Conservation (phyloP, 2,888 invertebrate species). For the Malthinus seriepunctatus region DNA sequence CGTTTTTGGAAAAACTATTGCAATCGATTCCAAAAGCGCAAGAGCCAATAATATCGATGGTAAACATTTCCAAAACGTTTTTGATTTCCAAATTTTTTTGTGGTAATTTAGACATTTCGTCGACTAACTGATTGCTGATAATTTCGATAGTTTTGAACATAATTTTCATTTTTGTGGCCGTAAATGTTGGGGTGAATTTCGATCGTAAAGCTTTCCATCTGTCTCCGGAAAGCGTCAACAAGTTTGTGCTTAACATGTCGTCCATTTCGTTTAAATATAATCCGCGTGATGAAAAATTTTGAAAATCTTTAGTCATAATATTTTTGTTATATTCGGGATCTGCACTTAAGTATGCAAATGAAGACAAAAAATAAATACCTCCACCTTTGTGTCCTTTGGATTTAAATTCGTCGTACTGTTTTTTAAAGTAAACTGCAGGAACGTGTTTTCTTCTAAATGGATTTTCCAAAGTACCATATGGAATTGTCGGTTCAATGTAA, state of each 20-base stretch:
- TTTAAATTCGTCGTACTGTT: constrained; percentile 32
- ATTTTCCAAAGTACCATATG: neutral
- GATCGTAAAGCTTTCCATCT: constrained; percentile 64
- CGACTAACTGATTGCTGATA: constrained; percentile 30
- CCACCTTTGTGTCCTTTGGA: constrained; percentile 31
- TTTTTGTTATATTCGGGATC: constrained; percentile 43
- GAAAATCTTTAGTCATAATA: constrained; percentile 63
- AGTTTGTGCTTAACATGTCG: constrained; percentile 61
- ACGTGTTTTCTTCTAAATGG: neutral
- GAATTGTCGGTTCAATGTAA: neutral
- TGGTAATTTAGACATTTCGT: constrained; percentile 1
- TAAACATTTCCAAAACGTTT: constrained; percentile 58
- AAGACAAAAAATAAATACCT: constrained; percentile 33
- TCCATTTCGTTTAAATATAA: constrained; percentile 60
- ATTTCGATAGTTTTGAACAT: constrained; percentile 63
- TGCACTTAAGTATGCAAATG: constrained; percentile 32
- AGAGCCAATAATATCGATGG: constrained; percentile 62
- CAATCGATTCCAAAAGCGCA: constrained; percentile 63
- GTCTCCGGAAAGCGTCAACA: constrained; percentile 60
- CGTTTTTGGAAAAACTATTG: constrained; percentile 54
- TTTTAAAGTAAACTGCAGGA: neutral
- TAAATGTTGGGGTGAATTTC: constrained; percentile 67
- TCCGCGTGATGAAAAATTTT: constrained; percentile 64
- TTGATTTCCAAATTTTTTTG: constrained; percentile 35
- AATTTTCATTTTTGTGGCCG: constrained; percentile 65